Evolutionary conservation across 92 coral and sea anemone genomes (phyloP).

Genomic region (Nematostella vectensis): DNA sequence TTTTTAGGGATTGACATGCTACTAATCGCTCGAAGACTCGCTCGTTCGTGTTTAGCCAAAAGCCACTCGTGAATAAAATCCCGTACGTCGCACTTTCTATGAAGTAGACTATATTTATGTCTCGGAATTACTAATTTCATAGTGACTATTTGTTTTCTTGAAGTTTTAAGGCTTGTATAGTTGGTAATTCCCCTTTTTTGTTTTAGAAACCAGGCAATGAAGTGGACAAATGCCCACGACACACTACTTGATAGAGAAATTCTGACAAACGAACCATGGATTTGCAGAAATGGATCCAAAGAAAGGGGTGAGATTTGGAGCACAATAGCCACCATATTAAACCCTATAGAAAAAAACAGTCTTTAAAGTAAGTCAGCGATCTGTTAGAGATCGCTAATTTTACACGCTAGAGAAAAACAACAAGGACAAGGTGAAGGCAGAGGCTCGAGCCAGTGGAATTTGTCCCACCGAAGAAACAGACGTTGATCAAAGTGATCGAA

Average conservation of each 20-base stretch:
- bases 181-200: background rate
- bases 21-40: too few species aligned
- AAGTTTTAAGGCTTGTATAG: too few species aligned
- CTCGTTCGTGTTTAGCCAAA: too few species aligned
- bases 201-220: background rate
- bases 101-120: too few species aligned
- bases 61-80: too few species aligned
- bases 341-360: background rate
- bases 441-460: slow-evolving; percentile 1
- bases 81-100: too few species aligned
- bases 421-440: background rate
- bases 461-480: background rate
- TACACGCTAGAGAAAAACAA: slow-evolving; percentile 12
- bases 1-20: too few species aligned
- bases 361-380: slow-evolving; percentile 20
- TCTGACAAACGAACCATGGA: background rate
- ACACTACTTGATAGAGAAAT: slow-evolving; percentile 3
- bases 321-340: slow-evolving; percentile 20
- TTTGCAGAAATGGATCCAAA: slow-evolving; percentile 9
- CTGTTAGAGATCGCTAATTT: slow-evolving; percentile 31
- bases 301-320: slow-evolving; percentile 27
- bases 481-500: background rate
- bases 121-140: too few species aligned
- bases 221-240: slow-evolving; percentile 3
- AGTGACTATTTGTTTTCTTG: too few species aligned